Evolutionary conservation across 1,140 invertebrate species (phyloP).

Genomic region (Augochlora pura): DNA sequence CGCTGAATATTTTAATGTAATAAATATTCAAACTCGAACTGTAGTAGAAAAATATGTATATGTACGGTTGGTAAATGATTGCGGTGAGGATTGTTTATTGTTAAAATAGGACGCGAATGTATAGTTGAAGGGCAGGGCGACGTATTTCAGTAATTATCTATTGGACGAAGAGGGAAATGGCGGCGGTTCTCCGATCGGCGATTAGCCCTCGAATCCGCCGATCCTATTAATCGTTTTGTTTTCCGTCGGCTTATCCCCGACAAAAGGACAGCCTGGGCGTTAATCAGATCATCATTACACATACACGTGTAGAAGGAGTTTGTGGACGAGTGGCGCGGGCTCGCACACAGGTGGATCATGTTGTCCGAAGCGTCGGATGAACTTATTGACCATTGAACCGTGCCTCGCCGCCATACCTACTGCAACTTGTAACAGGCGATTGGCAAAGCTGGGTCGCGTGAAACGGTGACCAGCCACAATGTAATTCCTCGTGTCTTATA

Average conservation of each 20-base stretch:
- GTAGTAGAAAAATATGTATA: too few species aligned
- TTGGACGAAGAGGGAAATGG: neutral
- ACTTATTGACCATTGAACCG: constrained; percentile 44
- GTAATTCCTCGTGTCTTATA: neutral
- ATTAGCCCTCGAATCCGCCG: constrained; percentile 33
- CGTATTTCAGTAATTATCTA: neutral
- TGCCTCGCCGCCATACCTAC: constrained; percentile 12
- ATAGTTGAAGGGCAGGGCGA: too few species aligned
- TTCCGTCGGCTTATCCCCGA: constrained; percentile 25
- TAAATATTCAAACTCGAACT: too few species aligned
- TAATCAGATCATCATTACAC: constrained; percentile 46
- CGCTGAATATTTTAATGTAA: too few species aligned
- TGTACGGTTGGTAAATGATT: too few species aligned
- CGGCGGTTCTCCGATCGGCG: constrained; percentile 1
- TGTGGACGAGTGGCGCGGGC: too few species aligned
- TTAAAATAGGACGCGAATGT: too few species aligned
- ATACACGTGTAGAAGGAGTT: neutral
- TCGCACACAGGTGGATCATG: neutral
- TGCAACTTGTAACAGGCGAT: constrained; percentile 30
- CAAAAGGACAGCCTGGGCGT: constrained; percentile 27
- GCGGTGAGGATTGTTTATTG: too few species aligned
- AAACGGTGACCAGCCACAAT: neutral
- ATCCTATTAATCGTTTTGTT: constrained; percentile 22
- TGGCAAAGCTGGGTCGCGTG: constrained; percentile 25
- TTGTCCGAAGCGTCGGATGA: constrained; percentile 19